phyloP scores from a whole-genome alignment of 2,113 vertebrate genomes.

The Cyanistes caeruleus region DNA sequence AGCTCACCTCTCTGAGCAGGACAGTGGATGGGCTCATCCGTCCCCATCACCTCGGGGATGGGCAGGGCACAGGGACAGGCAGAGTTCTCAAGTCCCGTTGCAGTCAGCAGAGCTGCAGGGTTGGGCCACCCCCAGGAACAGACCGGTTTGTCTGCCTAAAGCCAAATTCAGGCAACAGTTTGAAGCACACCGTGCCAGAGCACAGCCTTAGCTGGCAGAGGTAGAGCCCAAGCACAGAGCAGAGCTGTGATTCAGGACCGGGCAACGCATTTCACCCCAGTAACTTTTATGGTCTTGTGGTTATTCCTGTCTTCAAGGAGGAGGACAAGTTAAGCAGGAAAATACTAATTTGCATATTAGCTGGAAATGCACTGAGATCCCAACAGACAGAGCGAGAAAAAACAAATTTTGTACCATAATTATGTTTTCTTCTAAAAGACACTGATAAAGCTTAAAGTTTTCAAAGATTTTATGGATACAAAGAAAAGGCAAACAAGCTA shows the following conservation, averaged over 20 bases:
- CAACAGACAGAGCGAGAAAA: neutral
- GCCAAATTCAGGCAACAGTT: neutral
- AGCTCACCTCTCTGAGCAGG: neutral
- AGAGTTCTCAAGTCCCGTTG: neutral
- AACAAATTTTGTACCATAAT: neutral
- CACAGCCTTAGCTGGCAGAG: neutral
- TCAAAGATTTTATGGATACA: neutral
- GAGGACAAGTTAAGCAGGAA: neutral
- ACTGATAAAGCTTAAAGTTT: neutral
- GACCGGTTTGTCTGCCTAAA: neutral
- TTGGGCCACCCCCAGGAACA: neutral
- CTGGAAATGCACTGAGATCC: neutral
- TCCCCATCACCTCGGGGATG: neutral
- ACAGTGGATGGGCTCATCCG: neutral
- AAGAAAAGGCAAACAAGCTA: conserved; percentile 18
- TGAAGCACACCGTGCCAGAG: neutral
- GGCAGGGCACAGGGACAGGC: neutral
- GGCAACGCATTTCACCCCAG: accelerated
- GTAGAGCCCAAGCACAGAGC: neutral
- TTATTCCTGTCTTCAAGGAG: neutral
- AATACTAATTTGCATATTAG: neutral
- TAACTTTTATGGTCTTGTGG: neutral
- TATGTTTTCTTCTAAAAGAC: neutral
- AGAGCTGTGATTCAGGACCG: neutral
- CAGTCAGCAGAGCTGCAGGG: neutral